Evolutionary conservation across 2,888 invertebrate species (phyloP).

Genomic region (Orthosia incerta): DNA sequence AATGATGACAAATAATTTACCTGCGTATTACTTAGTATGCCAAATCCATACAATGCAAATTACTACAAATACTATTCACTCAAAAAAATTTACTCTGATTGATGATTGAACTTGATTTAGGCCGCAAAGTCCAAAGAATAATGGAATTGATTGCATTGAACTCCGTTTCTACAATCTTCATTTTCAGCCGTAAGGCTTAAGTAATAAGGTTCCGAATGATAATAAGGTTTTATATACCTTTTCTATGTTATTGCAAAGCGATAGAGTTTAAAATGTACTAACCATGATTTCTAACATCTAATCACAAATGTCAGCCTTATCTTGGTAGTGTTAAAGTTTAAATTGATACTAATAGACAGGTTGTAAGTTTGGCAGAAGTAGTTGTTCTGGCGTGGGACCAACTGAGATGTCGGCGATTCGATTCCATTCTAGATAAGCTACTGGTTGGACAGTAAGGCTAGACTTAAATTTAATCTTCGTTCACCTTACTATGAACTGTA

Average conservation of each 20-base stretch:
- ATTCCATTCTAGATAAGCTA: constrained; percentile 58
- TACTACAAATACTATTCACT: constrained; percentile 19
- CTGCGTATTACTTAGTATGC: neutral
- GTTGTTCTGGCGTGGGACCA: constrained; percentile 54
- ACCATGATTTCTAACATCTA: neutral
- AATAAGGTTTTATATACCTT: neutral
- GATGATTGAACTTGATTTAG: constrained; percentile 29
- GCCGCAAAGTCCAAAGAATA: constrained; percentile 16
- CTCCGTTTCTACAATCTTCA: neutral
- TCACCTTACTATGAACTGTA: constrained; percentile 17
- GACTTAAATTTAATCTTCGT: constrained; percentile 40
- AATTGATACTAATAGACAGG: neutral
- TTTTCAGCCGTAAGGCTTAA: constrained; percentile 11
- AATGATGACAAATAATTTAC: neutral
- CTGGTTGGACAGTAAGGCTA: constrained; percentile 39
- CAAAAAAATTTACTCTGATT: constrained; percentile 30
- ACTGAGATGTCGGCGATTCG: constrained; percentile 45
- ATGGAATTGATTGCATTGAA: constrained; percentile 40
- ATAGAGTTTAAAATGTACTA: constrained; percentile 26
- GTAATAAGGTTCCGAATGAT: constrained; percentile 5
- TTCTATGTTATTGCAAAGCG: constrained; percentile 34
- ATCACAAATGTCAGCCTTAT: constrained; percentile 10
- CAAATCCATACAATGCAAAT: constrained; percentile 25
- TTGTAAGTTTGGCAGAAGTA: constrained; percentile 29
- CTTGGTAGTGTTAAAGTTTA: neutral